These are phyloP conservation scores for Entosphenus tridentatus DNA, from an alignment of 2,113 vertebrate genomes.

Conservation along the genomic window DNA sequence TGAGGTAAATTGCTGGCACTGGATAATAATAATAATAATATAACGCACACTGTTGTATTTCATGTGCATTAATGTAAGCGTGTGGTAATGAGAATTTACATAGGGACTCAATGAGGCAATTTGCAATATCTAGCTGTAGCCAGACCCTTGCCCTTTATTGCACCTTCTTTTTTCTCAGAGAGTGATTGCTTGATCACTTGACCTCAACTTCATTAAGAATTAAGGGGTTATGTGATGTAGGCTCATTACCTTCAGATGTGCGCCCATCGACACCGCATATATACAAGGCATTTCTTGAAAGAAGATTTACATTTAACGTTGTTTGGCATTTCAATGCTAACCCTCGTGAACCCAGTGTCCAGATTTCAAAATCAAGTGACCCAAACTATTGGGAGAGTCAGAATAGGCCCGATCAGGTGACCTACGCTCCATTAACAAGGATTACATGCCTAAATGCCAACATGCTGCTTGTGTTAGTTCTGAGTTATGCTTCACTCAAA, in stretches of 20 bases:
- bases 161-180: conserved; percentile 1
- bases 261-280: not conserved
- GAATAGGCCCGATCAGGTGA: not conserved
- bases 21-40: too few species aligned
- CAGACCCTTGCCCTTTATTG: not conserved
- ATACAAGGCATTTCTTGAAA: too few species aligned
- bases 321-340: too few species aligned
- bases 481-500: too few species aligned
- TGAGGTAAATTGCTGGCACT: too few species aligned
- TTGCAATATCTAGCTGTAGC: not conserved
- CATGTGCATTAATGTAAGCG: too few species aligned
- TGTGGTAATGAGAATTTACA: too few species aligned
- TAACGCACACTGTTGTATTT: too few species aligned
- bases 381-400: not conserved
- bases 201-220: conserved; percentile 5
- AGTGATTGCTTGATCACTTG: conserved; percentile 6
- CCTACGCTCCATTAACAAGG: conserved; percentile 2
- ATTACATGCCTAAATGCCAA: conserved; percentile 6
- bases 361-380: not conserved
- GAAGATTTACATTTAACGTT: too few species aligned
- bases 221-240: conserved; percentile 5
- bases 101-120: not conserved
- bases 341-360: too few species aligned
- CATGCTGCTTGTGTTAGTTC: not conserved
- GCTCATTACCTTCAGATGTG: conserved; percentile 2